phyloP scores from a whole-genome alignment of 2,888 invertebrate genomes.

The Calephelis perditalis region DNA sequence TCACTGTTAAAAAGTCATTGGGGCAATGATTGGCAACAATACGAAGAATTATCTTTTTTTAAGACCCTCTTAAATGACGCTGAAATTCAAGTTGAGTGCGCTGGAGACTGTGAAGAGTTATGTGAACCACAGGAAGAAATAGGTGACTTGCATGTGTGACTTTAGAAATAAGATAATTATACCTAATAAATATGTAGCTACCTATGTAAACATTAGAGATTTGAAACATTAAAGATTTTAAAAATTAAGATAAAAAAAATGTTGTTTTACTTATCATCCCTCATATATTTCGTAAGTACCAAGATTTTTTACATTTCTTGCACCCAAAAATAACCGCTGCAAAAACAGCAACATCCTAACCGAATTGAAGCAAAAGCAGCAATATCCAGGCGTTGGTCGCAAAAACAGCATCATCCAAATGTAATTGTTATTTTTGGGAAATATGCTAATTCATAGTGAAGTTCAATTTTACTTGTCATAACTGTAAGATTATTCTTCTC shows the following conservation, averaged over 20 bases:
- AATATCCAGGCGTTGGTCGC: background rate
- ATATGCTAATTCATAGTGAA: background rate
- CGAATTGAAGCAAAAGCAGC: background rate
- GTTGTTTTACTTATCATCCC: slow-evolving; percentile 1
- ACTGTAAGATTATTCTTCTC: slow-evolving; percentile 1
- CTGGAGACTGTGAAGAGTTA: slow-evolving; percentile 12
- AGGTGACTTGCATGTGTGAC: slow-evolving; percentile 8
- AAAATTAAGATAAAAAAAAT: background rate
- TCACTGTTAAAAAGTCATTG: slow-evolving; percentile 1
- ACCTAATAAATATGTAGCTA: slow-evolving; percentile 7
- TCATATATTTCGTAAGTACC: slow-evolving; percentile 4
- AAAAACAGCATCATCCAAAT: slow-evolving; percentile 10
- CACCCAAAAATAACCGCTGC: slow-evolving; percentile 10
- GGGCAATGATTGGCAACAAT: background rate
- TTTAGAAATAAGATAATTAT: slow-evolving; percentile 5
- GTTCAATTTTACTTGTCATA: background rate
- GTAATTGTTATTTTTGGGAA: slow-evolving; percentile 8
- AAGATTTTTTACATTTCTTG: slow-evolving; percentile 15
- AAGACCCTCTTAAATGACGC: slow-evolving; percentile 3
- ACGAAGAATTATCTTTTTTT: slow-evolving; percentile 1
- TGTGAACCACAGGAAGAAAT: slow-evolving; percentile 16
- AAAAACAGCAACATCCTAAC: slow-evolving; percentile 8
- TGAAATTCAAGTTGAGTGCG: slow-evolving; percentile 12
- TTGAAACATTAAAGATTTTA: background rate
- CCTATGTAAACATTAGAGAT: slow-evolving; percentile 7